A percentile compares a stretch with the other conserved stretches of the same genome.
Conservation (phyloP, 2,888 invertebrate species). For the Drosophila koepferae region DNA sequence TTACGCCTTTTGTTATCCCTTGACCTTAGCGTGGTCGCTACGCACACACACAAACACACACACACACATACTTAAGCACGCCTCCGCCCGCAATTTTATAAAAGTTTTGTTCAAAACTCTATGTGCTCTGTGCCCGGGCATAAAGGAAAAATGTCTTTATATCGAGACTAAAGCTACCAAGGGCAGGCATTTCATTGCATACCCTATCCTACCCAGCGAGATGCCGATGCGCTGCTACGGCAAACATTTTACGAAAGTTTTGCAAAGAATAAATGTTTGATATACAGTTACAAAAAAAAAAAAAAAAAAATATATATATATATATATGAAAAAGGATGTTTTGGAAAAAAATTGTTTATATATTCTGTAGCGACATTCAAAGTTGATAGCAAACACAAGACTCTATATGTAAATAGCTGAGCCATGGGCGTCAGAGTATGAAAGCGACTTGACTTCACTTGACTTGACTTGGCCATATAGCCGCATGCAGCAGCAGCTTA, state of each 20-base stretch:
- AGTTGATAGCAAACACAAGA: constrained; percentile 56
- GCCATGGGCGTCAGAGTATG: constrained; percentile 45
- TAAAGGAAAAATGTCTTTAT: constrained; percentile 51
- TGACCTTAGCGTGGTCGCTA: constrained; percentile 58
- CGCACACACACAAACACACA: constrained; percentile 18
- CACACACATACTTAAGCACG: constrained; percentile 23
- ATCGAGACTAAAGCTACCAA: constrained; percentile 33
- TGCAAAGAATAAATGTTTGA: constrained; percentile 35
- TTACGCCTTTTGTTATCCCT: constrained; percentile 79
- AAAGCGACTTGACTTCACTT: constrained; percentile 19
- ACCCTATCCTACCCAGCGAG: constrained; percentile 46
- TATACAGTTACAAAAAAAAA: constrained; percentile 15
- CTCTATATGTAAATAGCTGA: constrained; percentile 33
- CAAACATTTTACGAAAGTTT: constrained; percentile 45
- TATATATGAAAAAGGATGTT: constrained; percentile 4
- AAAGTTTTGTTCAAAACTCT: constrained; percentile 50
- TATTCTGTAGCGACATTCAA: constrained; percentile 54
- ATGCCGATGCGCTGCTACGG: constrained; percentile 17
- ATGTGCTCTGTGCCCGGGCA: constrained; percentile 5
- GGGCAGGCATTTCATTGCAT: constrained; percentile 48
- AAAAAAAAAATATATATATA: too few species aligned
- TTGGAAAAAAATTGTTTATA: constrained; percentile 32
- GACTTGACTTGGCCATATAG: background rate
- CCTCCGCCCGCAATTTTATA: constrained; percentile 52
- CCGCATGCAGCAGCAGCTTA: constrained; percentile 52